These are phyloP conservation scores for Carduelis carduelis DNA, from an alignment of 2,797 vertebrate species.

Conservation along the genomic window DNA sequence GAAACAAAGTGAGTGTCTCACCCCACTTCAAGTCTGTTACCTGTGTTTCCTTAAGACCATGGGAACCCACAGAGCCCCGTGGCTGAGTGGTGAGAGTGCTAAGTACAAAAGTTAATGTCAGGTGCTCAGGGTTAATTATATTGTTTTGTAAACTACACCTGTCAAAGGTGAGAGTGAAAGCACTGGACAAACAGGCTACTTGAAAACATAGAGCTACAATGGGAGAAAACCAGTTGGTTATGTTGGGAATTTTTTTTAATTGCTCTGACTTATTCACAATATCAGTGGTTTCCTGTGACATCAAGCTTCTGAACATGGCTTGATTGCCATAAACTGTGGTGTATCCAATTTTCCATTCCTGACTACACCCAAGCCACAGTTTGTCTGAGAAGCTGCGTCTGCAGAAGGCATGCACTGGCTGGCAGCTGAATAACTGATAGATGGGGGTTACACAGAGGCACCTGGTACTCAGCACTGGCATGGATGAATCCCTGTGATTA, in stretches of 20 bases:
- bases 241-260: not conserved
- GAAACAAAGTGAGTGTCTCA: not conserved
- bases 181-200: not conserved
- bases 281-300: constrained; percentile 64
- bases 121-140: not conserved
- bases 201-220: not conserved
- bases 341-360: constrained; percentile 37
- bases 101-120: not conserved
- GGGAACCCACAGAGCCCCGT: not conserved
- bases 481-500: not conserved
- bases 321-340: constrained; percentile 7
- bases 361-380: constrained; percentile 12
- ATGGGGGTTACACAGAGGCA: not conserved
- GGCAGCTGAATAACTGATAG: not conserved
- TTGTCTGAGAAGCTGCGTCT: constrained; percentile 14
- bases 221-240: not conserved
- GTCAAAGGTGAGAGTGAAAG: not conserved
- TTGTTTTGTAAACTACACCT: not conserved
- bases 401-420: not conserved
- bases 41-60: rapidly evolving
- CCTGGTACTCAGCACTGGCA: not conserved
- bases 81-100: not conserved
- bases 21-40: not conserved
- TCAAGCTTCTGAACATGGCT: constrained; percentile 32
- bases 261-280: constrained; percentile 3